Evolutionary conservation across 2,797 vertebrate species (phyloP), one percentile per base, ranked within the genome.

Genomic region (Molossus molossus): DNA sequence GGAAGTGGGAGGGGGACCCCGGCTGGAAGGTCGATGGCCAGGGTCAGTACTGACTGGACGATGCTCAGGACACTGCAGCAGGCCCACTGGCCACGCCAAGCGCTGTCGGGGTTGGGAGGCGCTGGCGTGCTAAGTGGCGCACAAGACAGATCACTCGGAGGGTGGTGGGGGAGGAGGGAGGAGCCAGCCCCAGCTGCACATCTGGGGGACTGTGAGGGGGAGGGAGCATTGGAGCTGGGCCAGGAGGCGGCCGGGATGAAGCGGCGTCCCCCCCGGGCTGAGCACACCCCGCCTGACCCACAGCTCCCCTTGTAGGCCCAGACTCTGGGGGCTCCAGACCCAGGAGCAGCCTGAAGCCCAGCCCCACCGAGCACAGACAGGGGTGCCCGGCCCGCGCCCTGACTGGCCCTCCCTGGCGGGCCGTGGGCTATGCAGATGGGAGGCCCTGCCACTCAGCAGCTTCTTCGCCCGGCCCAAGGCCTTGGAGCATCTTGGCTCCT

Each of bases 371-470:
- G 45, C n/a, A 33, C 45, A 60, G 77, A 1, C 1, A 5, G n/a
- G 6, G 87, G 29, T 0, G 1, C 33, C 10, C 0, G 5, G 29
- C 21, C 73, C 11, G 1, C 3, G 21, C 62, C 76, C 21, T 20
- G 50, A 0, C 1, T 14, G 33, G 48, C 18, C 1, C 27, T 69
- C 69, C 60, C 70, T n/a, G 62, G 33, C 57, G 8, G 27, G 73
- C 0, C 5, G 53, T 73, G 82, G 73, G 79, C 18, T 23, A 37
- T 7, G 14, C 69, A 72, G 75, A 81, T 12, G 0, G 76, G 88
- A 92, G 81, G 55, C 25, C 81, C 87, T 65, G 62, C 82, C 50
- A 86, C 70, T 97, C 88, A 82, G 94, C 94, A 91, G 70, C 87
- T 85, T 95, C 86, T 15, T 4, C 40, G 75, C 88, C 83, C 72